A percentile compares a stretch with the other conserved stretches of the same genome.
phyloP scores from a whole-genome alignment of 2,113 vertebrate genomes.

The Alectura lathami region DNA sequence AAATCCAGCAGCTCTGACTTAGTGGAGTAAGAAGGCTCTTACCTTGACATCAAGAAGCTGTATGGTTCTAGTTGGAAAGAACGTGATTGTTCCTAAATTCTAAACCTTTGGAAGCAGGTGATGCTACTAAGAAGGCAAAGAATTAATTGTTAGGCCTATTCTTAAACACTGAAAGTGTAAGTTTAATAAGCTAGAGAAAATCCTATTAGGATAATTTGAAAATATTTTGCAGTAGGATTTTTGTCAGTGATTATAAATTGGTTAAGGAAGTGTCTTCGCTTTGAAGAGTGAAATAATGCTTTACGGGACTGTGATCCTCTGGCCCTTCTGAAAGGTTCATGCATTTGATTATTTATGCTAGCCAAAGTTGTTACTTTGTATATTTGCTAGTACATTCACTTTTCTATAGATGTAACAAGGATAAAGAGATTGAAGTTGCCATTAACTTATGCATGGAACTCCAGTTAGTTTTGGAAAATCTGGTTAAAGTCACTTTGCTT shows the following conservation, averaged over 20 bases:
- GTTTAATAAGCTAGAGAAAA: conserved; percentile 63
- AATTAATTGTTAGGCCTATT: conserved; percentile 35
- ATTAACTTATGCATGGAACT: not conserved
- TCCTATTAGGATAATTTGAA: conserved; percentile 50
- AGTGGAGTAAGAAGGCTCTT: not conserved
- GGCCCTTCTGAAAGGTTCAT: not conserved
- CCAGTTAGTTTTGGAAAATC: conserved; percentile 22
- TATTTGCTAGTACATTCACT: not conserved
- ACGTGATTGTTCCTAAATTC: fast-evolving
- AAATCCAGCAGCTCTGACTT: not conserved
- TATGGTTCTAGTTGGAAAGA: not conserved
- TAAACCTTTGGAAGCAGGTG: conserved; percentile 28
- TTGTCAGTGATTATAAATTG: conserved; percentile 12
- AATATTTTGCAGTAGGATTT: conserved; percentile 35
- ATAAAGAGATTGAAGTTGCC: not conserved
- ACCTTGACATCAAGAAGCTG: not conserved
- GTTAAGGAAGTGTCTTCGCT: not conserved
- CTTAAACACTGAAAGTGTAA: conserved; percentile 40
- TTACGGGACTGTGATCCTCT: not conserved
- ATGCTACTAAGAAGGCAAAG: conserved; percentile 41
- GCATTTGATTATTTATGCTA: not conserved
- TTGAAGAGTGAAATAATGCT: not conserved
- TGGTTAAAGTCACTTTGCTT: not conserved
- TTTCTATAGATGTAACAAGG: not conserved
- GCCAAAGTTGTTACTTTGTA: not conserved